phyloP scores from a whole-genome alignment of 1,140 invertebrate genomes.

The Episyrphus balteatus region DNA sequence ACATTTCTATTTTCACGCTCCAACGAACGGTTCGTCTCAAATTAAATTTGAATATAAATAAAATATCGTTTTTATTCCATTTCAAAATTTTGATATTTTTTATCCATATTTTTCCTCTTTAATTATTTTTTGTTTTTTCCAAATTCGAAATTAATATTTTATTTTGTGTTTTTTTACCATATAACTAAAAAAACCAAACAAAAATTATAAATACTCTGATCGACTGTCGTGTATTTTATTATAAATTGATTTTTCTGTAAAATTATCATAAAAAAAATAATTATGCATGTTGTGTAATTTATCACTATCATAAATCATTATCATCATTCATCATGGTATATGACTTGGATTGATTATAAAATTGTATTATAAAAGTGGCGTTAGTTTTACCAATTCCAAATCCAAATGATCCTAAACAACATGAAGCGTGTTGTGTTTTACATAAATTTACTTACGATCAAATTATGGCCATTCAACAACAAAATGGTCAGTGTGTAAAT shows the following conservation, averaged over 20 bases:
- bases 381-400: constrained; percentile 71
- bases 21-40: neutral
- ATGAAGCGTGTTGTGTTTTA: constrained; percentile 75
- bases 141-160: too few relatives aligned
- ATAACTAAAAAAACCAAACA: neutral
- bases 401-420: constrained; percentile 72
- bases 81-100: neutral
- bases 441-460: constrained; percentile 45
- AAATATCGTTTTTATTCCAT: neutral
- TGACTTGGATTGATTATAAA: neutral
- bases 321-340: neutral
- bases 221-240: neutral
- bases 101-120: neutral
- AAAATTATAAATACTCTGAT: neutral
- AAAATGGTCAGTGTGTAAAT: neutral
- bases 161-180: neutral
- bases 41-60: neutral
- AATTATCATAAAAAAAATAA: neutral
- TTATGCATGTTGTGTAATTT: too few relatives aligned
- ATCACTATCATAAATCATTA: neutral
- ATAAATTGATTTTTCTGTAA: neutral
- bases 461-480: neutral
- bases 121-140: too few relatives aligned
- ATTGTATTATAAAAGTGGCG: constrained; percentile 44
- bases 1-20: neutral